Evolutionary conservation across 2,888 invertebrate genomes (phyloP).

Genomic region (Teinopalpus imperialis): DNA sequence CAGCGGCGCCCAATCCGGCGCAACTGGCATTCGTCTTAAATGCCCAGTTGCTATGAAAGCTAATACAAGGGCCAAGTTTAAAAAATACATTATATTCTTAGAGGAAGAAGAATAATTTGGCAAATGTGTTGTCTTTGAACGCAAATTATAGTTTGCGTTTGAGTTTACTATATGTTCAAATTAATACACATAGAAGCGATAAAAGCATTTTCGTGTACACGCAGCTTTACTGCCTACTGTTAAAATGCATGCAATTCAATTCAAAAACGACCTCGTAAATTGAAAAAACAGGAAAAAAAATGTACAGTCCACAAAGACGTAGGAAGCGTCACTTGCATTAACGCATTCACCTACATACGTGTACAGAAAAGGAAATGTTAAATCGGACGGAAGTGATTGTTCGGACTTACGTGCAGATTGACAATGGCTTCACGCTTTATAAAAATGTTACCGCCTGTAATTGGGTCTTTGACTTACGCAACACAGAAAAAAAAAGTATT

Average conservation of each 20-base stretch:
- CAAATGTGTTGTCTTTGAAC: too few relatives aligned
- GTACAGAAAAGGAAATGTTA: slow-evolving; percentile 46
- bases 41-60: slow-evolving; percentile 42
- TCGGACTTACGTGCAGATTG: slow-evolving; percentile 37
- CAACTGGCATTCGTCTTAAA: slow-evolving; percentile 56
- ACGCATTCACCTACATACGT: slow-evolving; percentile 40
- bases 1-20: slow-evolving; percentile 58
- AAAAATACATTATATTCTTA: slow-evolving; percentile 3
- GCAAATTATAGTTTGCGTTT: too few relatives aligned
- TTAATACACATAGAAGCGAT: too few relatives aligned
- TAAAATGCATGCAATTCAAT: slow-evolving; percentile 1
- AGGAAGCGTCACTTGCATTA: slow-evolving; percentile 41
- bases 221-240: too few relatives aligned
- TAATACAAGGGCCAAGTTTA: slow-evolving; percentile 19
- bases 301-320: slow-evolving; percentile 24
- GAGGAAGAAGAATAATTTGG: too few relatives aligned
- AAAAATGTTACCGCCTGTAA: slow-evolving; percentile 28
- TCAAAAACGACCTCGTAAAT: neutral
- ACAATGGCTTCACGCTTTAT: slow-evolving; percentile 43
- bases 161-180: too few relatives aligned
- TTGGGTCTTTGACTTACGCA: slow-evolving; percentile 13
- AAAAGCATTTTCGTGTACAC: too few relatives aligned
- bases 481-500: slow-evolving; percentile 20
- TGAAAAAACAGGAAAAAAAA: neutral
- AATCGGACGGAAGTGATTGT: slow-evolving; percentile 61